Conservation (phyloP, 2,888 invertebrate species). For the Leptarthrus brevirostris region DNA sequence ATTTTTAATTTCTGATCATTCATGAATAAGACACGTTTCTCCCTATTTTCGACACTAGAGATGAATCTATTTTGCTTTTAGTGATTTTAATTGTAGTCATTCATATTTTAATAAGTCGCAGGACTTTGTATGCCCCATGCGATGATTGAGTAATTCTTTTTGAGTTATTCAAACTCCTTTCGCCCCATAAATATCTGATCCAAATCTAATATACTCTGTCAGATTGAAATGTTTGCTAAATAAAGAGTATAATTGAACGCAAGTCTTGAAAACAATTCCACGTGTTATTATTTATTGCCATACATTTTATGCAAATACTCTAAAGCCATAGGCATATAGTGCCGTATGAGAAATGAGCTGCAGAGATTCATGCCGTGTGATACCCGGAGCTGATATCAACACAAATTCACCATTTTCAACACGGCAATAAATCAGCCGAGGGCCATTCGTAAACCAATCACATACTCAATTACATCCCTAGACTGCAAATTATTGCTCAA, state of each 20-base stretch:
- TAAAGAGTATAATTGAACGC: constrained; percentile 5
- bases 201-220: neutral
- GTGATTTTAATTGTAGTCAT: too few species aligned
- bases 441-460: constrained; percentile 44
- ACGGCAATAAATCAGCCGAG: constrained; percentile 46
- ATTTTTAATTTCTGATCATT: too few species aligned
- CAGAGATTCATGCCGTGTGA: neutral
- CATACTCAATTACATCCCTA: constrained; percentile 47
- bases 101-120: too few species aligned
- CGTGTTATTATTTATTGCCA: constrained; percentile 28
- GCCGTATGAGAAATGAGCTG: constrained; percentile 22
- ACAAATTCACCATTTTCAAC: constrained; percentile 33
- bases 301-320: neutral
- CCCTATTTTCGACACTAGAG: too few species aligned
- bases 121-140: too few species aligned
- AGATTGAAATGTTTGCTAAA: constrained; percentile 23
- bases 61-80: too few species aligned
- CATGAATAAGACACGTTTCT: too few species aligned
- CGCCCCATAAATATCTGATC: constrained; percentile 26
- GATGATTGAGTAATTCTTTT: too few species aligned
- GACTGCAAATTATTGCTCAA: constrained; percentile 45
- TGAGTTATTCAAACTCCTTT: too few species aligned
- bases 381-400: neutral
- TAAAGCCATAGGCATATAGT: neutral
- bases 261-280: neutral